Base-by-base conservation (phyloP, 35 echinoderm and acorn worm species). In the Acanthaster planci region DNA sequence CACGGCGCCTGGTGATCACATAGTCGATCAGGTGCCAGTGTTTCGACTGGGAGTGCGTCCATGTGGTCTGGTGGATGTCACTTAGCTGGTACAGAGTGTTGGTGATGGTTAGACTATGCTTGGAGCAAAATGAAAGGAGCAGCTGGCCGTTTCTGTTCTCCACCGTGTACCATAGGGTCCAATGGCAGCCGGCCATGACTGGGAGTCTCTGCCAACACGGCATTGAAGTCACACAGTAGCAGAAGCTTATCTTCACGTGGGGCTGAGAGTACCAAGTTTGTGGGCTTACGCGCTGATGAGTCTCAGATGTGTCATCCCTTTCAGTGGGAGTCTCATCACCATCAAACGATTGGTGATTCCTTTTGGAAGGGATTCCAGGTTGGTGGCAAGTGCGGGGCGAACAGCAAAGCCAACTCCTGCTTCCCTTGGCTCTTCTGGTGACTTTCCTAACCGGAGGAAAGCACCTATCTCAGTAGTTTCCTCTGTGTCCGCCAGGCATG, bases 361-460 rank as follows among this genome's bases (percentile, higher is more conserved):
- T 56, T n/a, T 1, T 15, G 54, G 54, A 15, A 77, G 75, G 75
- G 16, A 77, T 16, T 1, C 75, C 75, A 77, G 37, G 14, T 77
- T 77, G 0, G 15, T 77, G 75, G 32, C 27, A 30, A 77, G 75
- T 17, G 75, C 32, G 15, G 75, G 18, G 4, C 0, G 75, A 1
- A 77, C 32, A 4, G 75, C 72, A 76, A 76, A 76, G 36, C 72
- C 72, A 76, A 76, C 72, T 76, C 72, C 72, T 15, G 72, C 72
- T 37, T 76, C n/a, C 9, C 72, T 12, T 26, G 72, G 14, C 52
- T 0, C 0, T 15, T 55, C 21, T 21, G 52, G 15, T 18, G 1
- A 1, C 54, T 8, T 56, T 30, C 37, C 1, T 16, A 30, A 77
- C 75, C 75, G 32, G 14, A 77, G 32, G 75, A 77, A 77, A 18